Base-by-base conservation (phyloP, 2,797 vertebrate genomes). In the Macrochelys suwanniensis region DNA sequence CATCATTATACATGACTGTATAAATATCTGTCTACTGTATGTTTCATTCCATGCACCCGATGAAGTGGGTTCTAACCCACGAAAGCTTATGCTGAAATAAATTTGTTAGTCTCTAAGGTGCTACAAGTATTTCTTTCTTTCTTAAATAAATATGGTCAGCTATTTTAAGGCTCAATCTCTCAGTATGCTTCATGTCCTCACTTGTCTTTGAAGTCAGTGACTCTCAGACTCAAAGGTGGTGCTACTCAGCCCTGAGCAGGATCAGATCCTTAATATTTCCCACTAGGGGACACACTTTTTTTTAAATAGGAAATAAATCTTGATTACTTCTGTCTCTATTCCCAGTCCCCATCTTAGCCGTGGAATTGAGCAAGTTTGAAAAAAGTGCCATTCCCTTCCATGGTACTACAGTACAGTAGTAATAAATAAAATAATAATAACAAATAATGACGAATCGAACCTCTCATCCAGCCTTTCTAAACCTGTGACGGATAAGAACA, bases 401-500 rank as follows among this genome's bases (percentile, higher is more conserved):
- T 26, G 86, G 61, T 33, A 57, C 56, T 51, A 51, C 3, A 51
- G 3, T 57, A 57, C 11, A 61, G 6, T 61, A 61, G 59, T 17
- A 33, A 61, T 61, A 33, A 61, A 33, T 59, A 59, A 59, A 59
- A 56, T 59, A 33, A 61, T 71, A 95, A 71, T 33, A 76, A 91
- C 25, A 19, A 33, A 13, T 4, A 77, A 92, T 96, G 84, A 96
- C 84, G 92, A 94, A 96, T 83, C 54, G 31, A 94, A 86, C 4
- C 2, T 7, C 76, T 96, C 76, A 71, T 2, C 26, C n/a, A 88
- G 53, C 21, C 87, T 79, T 37, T 42, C 23, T 53, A 86, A 85
- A 68, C 61, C 83, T 82, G 26, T 92, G 91, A 97, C 86, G 83
- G 89, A 89, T 90, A 89, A 65, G 7, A n/a, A n/a, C 61, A n/a